phyloP scores from a whole-genome alignment of 1,140 invertebrate species.

The Microvelia longipes region DNA sequence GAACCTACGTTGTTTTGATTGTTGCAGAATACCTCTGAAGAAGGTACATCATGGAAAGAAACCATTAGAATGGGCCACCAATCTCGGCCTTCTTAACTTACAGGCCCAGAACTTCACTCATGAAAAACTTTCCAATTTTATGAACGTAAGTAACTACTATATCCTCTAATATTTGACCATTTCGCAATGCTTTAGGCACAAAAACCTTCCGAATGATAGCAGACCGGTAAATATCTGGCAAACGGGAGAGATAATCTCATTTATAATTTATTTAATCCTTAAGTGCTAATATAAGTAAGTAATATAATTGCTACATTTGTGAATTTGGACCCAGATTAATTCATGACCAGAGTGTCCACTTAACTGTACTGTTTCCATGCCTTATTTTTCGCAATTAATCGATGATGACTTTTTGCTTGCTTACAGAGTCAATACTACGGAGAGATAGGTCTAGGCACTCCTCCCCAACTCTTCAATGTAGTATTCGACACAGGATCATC shows the following conservation, averaged over 20 bases:
- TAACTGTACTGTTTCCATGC: neutral
- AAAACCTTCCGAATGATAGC: neutral
- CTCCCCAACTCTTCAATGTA: constrained; percentile 12
- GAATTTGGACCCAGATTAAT: neutral
- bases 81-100: neutral
- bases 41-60: neutral
- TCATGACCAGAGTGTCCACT: neutral
- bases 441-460: constrained; percentile 14
- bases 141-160: neutral
- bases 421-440: constrained; percentile 16
- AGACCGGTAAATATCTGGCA: neutral
- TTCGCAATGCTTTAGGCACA: neutral
- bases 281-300: too few relatives aligned
- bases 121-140: neutral
- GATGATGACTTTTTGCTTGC: neutral
- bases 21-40: neutral
- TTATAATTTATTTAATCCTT: neutral
- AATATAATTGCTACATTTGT: too few relatives aligned
- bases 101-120: neutral
- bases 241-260: neutral
- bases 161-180: too few relatives aligned
- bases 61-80: neutral
- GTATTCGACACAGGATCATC: constrained; percentile 15
- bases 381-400: neutral
- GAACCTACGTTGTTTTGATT: too few relatives aligned